Conservation (phyloP, 2,113 vertebrate species). For the Elachura formosa region DNA sequence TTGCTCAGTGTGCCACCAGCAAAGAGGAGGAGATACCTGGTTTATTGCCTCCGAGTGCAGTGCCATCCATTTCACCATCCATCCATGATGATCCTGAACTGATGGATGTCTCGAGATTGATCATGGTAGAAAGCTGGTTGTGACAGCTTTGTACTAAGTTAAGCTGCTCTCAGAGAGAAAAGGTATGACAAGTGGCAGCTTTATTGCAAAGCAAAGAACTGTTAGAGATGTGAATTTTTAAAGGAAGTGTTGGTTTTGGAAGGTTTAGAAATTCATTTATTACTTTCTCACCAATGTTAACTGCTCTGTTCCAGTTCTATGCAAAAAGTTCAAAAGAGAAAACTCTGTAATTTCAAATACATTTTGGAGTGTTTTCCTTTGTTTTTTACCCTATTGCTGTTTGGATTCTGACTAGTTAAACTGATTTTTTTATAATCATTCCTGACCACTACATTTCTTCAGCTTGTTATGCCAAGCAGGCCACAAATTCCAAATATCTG, state of each 20-base stretch:
- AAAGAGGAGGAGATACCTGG: background rate
- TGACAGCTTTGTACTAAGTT: background rate
- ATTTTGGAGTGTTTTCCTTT: background rate
- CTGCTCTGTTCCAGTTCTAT: background rate
- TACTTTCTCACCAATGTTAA: background rate
- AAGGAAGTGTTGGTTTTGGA: background rate
- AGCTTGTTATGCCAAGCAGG: background rate
- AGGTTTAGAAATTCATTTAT: background rate
- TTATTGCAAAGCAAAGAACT: background rate
- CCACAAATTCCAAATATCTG: background rate
- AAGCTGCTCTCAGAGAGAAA: background rate
- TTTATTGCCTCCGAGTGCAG: fast-evolving
- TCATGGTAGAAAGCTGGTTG: background rate
- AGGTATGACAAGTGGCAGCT: background rate
- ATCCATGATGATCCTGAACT: background rate
- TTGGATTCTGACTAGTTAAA: background rate
- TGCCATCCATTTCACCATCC: background rate
- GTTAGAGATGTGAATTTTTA: background rate
- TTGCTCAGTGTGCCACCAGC: background rate
- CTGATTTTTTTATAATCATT: background rate
- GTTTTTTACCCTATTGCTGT: background rate
- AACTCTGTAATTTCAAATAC: background rate
- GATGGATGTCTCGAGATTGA: background rate
- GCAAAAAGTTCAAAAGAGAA: background rate
- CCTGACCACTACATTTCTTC: background rate